Evolutionary conservation across 37 sponge, comb jelly and placozoan species (phyloP).

Genomic region (Spongilla lacustris): DNA sequence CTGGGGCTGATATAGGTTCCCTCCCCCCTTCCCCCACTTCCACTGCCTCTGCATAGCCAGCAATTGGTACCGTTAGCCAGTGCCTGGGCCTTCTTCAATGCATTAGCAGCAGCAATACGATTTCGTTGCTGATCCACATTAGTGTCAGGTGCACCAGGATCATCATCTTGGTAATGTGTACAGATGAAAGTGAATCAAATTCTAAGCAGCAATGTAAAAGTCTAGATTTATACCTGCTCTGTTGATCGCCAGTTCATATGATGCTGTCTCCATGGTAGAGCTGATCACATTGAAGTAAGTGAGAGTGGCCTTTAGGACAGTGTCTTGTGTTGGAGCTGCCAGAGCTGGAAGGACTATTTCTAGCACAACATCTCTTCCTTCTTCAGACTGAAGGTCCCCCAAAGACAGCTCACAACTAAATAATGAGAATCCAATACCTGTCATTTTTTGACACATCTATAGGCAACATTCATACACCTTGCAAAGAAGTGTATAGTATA

Average conservation of each 20-base stretch:
- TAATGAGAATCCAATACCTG: no score
- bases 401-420: slow-evolving; percentile 68
- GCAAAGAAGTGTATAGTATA: no score
- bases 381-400: slow-evolving; percentile 94
- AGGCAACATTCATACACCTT: no score
- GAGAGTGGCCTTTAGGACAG: slow-evolving; percentile 44
- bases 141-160: background rate
- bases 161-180: background rate
- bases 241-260: slow-evolving; percentile 32
- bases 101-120: background rate
- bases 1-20: no score
- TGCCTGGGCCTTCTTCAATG: background rate
- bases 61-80: background rate
- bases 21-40: no score
- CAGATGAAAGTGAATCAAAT: no score
- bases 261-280: slow-evolving; percentile 63
- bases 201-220: no score
- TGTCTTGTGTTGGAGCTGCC: slow-evolving; percentile 11
- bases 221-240: slow-evolving; percentile 58
- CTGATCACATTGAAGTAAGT: slow-evolving; percentile 90
- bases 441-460: no score
- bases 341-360: slow-evolving; percentile 72
- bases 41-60: no score
- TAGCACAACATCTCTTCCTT: slow-evolving; percentile 83
- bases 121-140: background rate